These are phyloP conservation scores for Chiloscyllium plagiosum DNA, from an alignment of 2,113 vertebrate genomes.

Conservation along the genomic window DNA sequence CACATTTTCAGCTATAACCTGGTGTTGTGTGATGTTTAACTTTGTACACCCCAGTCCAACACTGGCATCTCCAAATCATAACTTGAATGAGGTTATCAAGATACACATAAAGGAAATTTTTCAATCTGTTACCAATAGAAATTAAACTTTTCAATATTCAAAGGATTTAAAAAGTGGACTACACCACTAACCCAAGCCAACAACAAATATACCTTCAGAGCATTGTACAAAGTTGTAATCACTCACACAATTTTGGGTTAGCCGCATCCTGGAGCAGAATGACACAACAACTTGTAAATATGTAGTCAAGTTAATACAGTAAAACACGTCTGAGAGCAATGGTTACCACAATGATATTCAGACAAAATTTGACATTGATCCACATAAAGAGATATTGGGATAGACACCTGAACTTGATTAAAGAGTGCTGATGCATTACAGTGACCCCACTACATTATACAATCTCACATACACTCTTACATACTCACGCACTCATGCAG, in stretches of 20 bases:
- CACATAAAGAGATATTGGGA: too few relatives aligned
- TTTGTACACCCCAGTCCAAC: too few relatives aligned
- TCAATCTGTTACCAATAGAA: not conserved
- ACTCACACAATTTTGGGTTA: not conserved
- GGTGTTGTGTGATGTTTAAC: too few relatives aligned
- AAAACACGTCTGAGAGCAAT: not conserved
- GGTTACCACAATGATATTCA: not conserved
- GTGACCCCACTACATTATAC: too few relatives aligned
- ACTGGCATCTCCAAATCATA: not conserved
- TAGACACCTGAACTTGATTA: not conserved
- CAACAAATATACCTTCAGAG: not conserved
- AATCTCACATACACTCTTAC: too few relatives aligned
- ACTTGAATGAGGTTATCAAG: not conserved
- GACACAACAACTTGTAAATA: not conserved
- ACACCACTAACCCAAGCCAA: not conserved
- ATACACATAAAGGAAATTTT: not conserved
- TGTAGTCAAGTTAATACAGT: not conserved
- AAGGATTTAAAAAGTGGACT: not conserved
- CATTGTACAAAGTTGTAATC: not conserved
- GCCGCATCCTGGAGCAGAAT: not conserved
- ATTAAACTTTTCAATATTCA: not conserved
- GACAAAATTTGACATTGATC: not conserved
- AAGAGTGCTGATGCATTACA: not conserved
- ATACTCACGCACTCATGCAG: too few relatives aligned
- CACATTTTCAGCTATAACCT: too few relatives aligned